Evolutionary conservation across 2,113 vertebrate species (phyloP), one percentile per base, ranked within the genome.

Genomic region (Cyprinodon brontotheroides): DNA sequence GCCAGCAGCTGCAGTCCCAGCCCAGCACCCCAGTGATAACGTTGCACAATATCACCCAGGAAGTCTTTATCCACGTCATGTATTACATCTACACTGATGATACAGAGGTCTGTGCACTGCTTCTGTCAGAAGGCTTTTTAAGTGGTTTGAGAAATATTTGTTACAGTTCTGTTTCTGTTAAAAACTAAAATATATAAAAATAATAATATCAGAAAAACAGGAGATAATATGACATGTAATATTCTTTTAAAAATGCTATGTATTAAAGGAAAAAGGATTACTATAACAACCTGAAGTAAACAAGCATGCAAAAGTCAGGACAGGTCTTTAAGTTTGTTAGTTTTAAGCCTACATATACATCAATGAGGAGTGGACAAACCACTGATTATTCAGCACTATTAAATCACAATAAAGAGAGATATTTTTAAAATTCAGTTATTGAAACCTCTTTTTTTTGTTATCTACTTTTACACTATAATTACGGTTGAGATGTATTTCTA

Each of bases 81-180:
- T 97, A 98, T 90, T 98, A 98, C 63, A 95, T 99, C 72, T 98
- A 99, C 89, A 98, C 96, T 0, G 95, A 98, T 70, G 94, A 95
- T 80, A 96, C 97, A 0, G 95, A 99, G 96, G 98, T 99, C 15
- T 70, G 86, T 86, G 75, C 57, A 29, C 40, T 11, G 1, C 29
- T 29, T 59, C 3, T 38, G 60, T 62, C 53, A 43, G n/a, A 70
- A 40, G 50, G 6, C 8, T 57, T 29, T 57, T 57, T 20, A 57
- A 20, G 17, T 10, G 50, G 6, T 57, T 7, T 9, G 20, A 57
- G 10, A 57, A 20, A 57, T n/a, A n/a, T 10, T 5, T n/a, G 11
- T 45, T 45, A 45, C 43, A 45, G 43, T 57, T 57, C 7, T n/a
- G 17, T 6, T 9, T 57, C 11, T 45, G 5, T 45, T 45, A 45